These are phyloP conservation scores for Triplophysa bombifrons DNA, from an alignment of 2,797 vertebrate genomes.

Conservation along the genomic window DNA sequence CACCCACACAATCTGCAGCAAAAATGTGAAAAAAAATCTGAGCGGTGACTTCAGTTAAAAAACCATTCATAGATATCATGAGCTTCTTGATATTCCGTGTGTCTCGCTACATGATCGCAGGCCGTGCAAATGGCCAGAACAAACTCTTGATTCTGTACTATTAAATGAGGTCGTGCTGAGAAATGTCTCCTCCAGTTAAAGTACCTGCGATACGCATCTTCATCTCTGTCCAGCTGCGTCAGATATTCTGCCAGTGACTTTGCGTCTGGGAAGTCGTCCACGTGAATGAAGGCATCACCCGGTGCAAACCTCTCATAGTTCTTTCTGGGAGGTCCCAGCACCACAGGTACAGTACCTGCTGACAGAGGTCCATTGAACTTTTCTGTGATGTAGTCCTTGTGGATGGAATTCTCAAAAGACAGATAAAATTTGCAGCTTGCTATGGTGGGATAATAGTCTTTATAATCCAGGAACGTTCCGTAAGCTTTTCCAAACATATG, in stretches of 20 bases:
- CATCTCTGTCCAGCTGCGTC: slow-evolving; percentile 80
- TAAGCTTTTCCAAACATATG: slow-evolving; percentile 77
- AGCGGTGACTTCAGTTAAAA: slow-evolving; percentile 53
- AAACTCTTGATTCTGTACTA: slow-evolving; percentile 67
- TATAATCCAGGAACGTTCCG: slow-evolving; percentile 61
- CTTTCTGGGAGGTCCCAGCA: slow-evolving; percentile 82
- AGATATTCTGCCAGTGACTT: slow-evolving; percentile 81
- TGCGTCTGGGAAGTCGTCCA: slow-evolving; percentile 83
- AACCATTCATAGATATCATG: slow-evolving; percentile 87
- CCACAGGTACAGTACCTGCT: slow-evolving; percentile 84
- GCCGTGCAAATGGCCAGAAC: slow-evolving; percentile 81
- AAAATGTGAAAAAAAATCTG: not conserved
- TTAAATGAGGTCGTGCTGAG: slow-evolving; percentile 71
- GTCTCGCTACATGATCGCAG: slow-evolving; percentile 80
- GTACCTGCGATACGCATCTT: slow-evolving; percentile 79
- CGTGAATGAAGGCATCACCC: slow-evolving; percentile 84
- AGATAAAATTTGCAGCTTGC: slow-evolving; percentile 87
- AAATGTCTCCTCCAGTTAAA: slow-evolving; percentile 84
- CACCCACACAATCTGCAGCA: too few species aligned
- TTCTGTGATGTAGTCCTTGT: slow-evolving; percentile 88
- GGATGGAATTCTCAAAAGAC: slow-evolving; percentile 87
- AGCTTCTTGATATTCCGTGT: slow-evolving; percentile 78
- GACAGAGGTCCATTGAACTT: slow-evolving; percentile 82
- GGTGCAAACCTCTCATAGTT: slow-evolving; percentile 88
- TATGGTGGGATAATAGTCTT: slow-evolving; percentile 81